Percentiles rank a stretch among this genome's conserved stretches.
phyloP scores from a whole-genome alignment of 2,113 vertebrate genomes.

The Forbesichthys agassizii region DNA sequence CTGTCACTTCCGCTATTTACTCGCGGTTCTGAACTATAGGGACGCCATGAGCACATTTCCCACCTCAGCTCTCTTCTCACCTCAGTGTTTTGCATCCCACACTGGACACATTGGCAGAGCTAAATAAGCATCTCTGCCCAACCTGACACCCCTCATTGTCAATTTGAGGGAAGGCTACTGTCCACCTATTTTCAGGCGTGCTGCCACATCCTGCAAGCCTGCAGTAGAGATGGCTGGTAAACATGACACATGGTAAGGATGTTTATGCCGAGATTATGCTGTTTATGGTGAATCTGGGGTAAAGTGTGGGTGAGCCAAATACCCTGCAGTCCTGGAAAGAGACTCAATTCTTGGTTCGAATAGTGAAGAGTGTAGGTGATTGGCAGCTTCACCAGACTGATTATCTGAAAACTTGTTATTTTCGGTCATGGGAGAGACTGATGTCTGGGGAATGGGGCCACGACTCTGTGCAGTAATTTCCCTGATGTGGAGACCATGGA shows the following conservation, averaged over 20 bases:
- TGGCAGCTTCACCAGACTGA: neutral
- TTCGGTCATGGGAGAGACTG: neutral
- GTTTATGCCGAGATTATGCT: neutral
- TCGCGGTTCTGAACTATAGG: no score
- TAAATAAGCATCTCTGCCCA: no score
- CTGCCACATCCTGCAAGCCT: constrained; percentile 1
- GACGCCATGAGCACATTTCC: no score
- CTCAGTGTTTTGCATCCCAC: no score
- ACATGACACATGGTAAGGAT: neutral
- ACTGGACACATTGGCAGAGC: no score
- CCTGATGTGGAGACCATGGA: no score
- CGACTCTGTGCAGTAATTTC: neutral
- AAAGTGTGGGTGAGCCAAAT: neutral
- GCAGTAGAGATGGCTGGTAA: constrained; percentile 1
- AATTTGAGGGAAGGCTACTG: neutral
- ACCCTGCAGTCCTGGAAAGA: neutral
- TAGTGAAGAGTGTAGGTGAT: neutral
- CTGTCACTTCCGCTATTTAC: constrained; percentile 4
- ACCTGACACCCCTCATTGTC: no score
- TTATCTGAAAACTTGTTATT: constrained; percentile 6
- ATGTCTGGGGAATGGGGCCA: neutral
- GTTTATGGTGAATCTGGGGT: neutral
- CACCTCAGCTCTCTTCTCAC: no score
- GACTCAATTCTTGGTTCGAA: neutral
- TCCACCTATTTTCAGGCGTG: neutral